Percentiles rank a stretch among this genome's conserved stretches.
Conservation (phyloP, 2,113 vertebrate genomes). For the Erythrolamprus reginae region DNA sequence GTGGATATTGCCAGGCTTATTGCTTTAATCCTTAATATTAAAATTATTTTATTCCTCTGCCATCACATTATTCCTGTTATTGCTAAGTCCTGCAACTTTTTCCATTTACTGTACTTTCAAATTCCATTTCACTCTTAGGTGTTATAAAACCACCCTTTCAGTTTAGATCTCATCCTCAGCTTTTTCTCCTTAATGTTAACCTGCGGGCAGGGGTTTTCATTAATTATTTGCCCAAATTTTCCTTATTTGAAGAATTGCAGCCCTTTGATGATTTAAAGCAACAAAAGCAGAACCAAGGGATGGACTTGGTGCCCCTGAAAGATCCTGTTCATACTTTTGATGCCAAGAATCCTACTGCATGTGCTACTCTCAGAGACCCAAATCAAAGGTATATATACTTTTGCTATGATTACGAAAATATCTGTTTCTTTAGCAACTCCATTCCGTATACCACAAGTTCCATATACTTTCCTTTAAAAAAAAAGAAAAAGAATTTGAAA, state of each 20-base stretch:
- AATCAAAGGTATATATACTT: conserved; percentile 41
- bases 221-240: background rate
- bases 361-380: conserved; percentile 47
- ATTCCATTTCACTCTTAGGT: background rate
- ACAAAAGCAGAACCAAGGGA: conserved; percentile 37
- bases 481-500: background rate
- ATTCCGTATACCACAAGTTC: background rate
- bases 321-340: conserved; percentile 34
- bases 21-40: background rate
- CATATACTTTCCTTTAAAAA: background rate
- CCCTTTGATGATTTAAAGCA: conserved; percentile 53
- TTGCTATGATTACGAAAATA: background rate
- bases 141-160: background rate
- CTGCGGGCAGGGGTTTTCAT: background rate
- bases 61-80: background rate
- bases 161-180: background rate
- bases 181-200: background rate
- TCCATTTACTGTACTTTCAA: background rate
- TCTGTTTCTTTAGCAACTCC: background rate
- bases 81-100: background rate
- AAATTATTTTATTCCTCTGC: background rate
- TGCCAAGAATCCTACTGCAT: conserved; percentile 26
- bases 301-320: conserved; percentile 39
- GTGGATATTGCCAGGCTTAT: background rate
- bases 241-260: conserved; percentile 51